Evolutionary conservation across 2,797 vertebrate species (phyloP).

Genomic region (Poecilia velifera): DNA sequence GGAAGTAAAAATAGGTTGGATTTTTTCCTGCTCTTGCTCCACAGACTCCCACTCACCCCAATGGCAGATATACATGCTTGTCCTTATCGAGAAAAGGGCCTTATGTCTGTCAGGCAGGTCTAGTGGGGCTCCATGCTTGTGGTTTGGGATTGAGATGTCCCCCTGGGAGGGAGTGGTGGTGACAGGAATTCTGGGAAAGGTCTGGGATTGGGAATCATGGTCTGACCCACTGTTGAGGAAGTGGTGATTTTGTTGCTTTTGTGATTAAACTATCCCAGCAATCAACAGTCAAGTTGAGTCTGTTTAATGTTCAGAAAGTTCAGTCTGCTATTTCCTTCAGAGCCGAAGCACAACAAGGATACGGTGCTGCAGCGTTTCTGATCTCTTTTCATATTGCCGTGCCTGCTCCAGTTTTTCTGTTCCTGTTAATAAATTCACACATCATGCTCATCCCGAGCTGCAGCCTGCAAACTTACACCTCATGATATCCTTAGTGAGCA

Average conservation of each 20-base stretch:
- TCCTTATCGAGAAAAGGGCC: conserved; percentile 11
- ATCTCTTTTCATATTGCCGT: background rate
- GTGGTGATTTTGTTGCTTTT: conserved; percentile 62
- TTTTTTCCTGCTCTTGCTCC: conserved; percentile 16
- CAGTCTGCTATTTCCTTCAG: background rate
- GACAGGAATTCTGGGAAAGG: conserved; percentile 75
- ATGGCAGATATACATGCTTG: conserved; percentile 11
- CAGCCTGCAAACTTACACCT: background rate
- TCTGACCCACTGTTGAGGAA: conserved; percentile 73
- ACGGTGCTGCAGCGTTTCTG: background rate
- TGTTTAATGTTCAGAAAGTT: background rate
- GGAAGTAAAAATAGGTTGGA: conserved; percentile 21
- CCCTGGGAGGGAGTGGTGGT: conserved; percentile 47
- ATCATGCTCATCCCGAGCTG: no score
- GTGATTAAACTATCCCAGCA: conserved; percentile 20
- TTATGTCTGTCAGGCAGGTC: conserved; percentile 16
- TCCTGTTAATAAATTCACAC: no score
- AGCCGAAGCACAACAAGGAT: background rate
- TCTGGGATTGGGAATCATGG: conserved; percentile 53
- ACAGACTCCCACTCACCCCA: conserved; percentile 12
- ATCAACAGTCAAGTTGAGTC: background rate
- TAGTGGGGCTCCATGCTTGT: conserved; percentile 18
- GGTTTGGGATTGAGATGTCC: conserved; percentile 52
- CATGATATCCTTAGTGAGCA: background rate
- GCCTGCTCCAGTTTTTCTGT: background rate